A percentile compares a stretch with the other conserved stretches of the same genome.
phyloP scores from a whole-genome alignment of 2,888 invertebrate species.

The Falcaria lacertinaria region DNA sequence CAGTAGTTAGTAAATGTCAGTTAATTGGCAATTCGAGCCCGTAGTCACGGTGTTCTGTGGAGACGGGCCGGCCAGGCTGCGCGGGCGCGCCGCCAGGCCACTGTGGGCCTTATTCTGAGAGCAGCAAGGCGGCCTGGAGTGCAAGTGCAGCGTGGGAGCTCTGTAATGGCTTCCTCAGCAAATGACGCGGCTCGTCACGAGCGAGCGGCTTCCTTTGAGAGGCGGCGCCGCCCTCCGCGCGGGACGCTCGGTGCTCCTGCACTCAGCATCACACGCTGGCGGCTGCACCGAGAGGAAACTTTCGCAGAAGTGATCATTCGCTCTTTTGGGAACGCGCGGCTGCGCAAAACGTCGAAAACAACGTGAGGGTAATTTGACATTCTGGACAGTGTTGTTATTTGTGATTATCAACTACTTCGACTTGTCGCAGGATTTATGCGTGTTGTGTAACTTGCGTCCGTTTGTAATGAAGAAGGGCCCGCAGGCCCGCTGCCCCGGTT shows the following conservation, averaged over 20 bases:
- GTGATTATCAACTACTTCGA: too few species aligned
- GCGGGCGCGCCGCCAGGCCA: background rate
- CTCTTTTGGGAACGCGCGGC: too few species aligned
- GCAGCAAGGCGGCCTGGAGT: background rate
- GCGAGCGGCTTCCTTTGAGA: constrained; percentile 16
- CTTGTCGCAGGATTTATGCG: too few species aligned
- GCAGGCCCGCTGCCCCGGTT: too few species aligned
- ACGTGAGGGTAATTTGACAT: too few species aligned
- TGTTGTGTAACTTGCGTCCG: too few species aligned
- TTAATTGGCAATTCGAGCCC: constrained; percentile 46
- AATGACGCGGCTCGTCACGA: constrained; percentile 30
- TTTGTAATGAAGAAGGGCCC: too few species aligned
- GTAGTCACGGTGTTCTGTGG: constrained; percentile 33
- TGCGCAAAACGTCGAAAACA: too few species aligned
- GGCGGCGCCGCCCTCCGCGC: background rate
- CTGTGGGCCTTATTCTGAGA: constrained; percentile 5
- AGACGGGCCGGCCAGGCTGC: constrained; percentile 4
- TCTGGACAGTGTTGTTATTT: too few species aligned
- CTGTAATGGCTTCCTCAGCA: constrained; percentile 27
- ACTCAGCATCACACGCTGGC: background rate
- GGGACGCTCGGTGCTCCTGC: background rate
- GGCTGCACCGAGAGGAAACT: too few species aligned
- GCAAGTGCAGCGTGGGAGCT: constrained; percentile 3
- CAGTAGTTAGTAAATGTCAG: constrained; percentile 38
- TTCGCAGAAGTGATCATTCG: too few species aligned